Evolutionary conservation across 1,140 invertebrate species (phyloP), one percentile per base, ranked within the genome.

Genomic region (Lethocerus indicus): DNA sequence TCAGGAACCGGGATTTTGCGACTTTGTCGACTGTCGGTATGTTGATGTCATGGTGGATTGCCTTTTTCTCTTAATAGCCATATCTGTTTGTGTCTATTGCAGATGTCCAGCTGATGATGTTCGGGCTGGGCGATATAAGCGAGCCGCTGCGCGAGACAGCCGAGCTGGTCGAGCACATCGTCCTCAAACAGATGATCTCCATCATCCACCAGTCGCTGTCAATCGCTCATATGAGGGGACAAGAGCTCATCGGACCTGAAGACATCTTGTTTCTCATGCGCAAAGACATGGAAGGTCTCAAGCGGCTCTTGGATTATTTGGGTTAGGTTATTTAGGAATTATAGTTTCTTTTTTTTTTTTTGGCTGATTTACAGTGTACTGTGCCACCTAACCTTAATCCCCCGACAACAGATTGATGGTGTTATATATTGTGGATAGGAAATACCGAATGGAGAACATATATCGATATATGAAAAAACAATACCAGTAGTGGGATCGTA

Each of bases 81-180:
- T n/a, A n/a, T n/a, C n/a, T 4, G 39, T 42, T 6, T 23, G 3
- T 20, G 9, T 21, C n/a, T 21, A 64, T 52, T 60, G 41, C 57
- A 59, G 74, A 78, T 60, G 78, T 80, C 53, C 75, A 75, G 18
- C 67, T 71, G 51, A 80, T 80, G 76, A 78, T 80, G 78, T 75
- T 76, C 61, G 78, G 78, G 18, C 77, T 81, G 61, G 79, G 79
- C n/a, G 79, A 81, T 57, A 74, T 74, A 60, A 67, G 71, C 20
- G 71, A 71, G 45, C 76, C 78, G 3, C 70, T 78, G 48, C 66
- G 70, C 13, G 75, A 77, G 49, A 76, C 77, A 16, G 78, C 79
- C 2, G 62, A 69, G n/a, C 57, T 81, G 28, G 73, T 81, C 0
- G 78, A 81, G 63, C 73, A 67, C 45, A 75, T 81, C 52, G 73